These are phyloP conservation scores for Abscondita cerata DNA, from an alignment of 2,888 invertebrate genomes.

Conservation along the genomic window DNA sequence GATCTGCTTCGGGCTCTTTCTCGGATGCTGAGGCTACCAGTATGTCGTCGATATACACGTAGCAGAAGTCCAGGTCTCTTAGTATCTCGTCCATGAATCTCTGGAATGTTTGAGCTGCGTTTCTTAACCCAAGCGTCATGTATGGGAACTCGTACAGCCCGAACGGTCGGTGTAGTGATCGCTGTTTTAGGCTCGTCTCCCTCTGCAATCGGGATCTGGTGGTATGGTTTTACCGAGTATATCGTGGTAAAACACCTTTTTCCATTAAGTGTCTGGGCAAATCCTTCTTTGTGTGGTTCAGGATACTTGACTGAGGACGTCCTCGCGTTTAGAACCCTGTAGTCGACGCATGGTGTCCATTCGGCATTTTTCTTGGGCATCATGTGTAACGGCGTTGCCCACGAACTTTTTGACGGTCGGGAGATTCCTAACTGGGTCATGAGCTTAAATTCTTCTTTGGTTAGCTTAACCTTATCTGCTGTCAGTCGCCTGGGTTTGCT, in stretches of 20 bases:
- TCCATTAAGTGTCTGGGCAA: not conserved
- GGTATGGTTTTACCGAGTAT: constrained; percentile 40
- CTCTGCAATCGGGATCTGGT: constrained; percentile 47
- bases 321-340: too few relatives aligned
- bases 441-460: too few relatives aligned
- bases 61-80: not conserved
- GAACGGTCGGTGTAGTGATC: constrained; percentile 45
- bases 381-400: too few relatives aligned
- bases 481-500: too few relatives aligned
- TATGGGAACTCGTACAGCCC: constrained; percentile 47
- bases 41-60: constrained; percentile 3
- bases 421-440: too few relatives aligned
- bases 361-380: too few relatives aligned
- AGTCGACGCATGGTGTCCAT: too few relatives aligned
- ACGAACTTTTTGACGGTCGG: too few relatives aligned
- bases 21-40: not conserved
- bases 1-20: constrained; percentile 1
- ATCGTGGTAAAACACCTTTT: not conserved
- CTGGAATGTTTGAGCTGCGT: constrained; percentile 50
- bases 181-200: constrained; percentile 50
- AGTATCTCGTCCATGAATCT: constrained; percentile 34
- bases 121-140: constrained; percentile 47
- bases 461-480: too few relatives aligned
- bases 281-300: not conserved
- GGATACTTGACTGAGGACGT: too few relatives aligned